phyloP scores from a whole-genome alignment of 2,888 invertebrate genomes.

The Girardia tigrina region DNA sequence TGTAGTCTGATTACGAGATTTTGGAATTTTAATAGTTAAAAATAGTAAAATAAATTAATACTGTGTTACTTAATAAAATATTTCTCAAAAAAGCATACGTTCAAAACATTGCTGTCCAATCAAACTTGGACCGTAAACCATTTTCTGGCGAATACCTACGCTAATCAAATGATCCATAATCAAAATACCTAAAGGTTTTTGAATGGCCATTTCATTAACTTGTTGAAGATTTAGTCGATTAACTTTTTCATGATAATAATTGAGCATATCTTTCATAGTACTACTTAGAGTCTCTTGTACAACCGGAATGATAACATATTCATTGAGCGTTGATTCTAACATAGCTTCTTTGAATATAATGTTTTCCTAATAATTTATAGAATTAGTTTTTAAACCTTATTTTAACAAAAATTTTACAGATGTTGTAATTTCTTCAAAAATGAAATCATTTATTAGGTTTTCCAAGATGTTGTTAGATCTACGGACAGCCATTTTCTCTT shows the following conservation, averaged over 20 bases:
- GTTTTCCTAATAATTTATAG: too few species aligned
- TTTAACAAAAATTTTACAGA: not conserved
- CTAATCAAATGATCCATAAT: not conserved
- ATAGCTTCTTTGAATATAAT: not conserved
- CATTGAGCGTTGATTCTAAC: not conserved
- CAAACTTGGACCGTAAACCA: not conserved
- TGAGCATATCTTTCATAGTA: not conserved
- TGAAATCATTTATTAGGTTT: not conserved
- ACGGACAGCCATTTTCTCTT: not conserved
- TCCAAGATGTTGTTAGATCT: not conserved
- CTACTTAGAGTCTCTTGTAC: not conserved
- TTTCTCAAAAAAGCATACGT: not conserved
- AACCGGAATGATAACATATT: not conserved
- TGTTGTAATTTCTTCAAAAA: not conserved
- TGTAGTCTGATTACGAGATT: not conserved
- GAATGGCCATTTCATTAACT: not conserved
- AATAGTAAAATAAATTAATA: too few species aligned
- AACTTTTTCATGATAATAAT: conserved; percentile 14
- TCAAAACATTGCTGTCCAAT: not conserved
- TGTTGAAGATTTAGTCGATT: conserved; percentile 1
- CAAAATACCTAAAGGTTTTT: not conserved
- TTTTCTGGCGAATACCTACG: not conserved
- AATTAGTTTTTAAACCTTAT: not conserved
- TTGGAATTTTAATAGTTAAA: too few species aligned
- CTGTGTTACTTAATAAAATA: too few species aligned